Base-by-base conservation (phyloP, 2,113 vertebrate genomes). In the Aphelocoma coerulescens region DNA sequence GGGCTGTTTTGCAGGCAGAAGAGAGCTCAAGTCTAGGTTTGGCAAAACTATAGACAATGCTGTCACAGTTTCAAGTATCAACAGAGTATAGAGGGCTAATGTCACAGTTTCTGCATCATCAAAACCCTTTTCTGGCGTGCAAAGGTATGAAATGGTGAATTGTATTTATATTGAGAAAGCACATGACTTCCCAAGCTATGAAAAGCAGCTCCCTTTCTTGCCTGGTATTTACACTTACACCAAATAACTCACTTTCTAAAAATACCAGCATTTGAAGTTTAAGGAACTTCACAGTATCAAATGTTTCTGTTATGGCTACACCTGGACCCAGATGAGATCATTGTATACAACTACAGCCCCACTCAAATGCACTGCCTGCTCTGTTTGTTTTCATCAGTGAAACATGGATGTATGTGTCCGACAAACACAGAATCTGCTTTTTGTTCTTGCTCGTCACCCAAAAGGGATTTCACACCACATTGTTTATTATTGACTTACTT, bases 331-430 rank as follows among this genome's bases (percentile, higher is more conserved):
- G 51, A 84, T 95, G 93, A 95, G 88, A 71, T 95, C 85, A 86
- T 78, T 85, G 85, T 91, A 21, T 67, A 89, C 93, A 93, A 79
- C 94, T 94, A 62, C 89, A 76, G 37, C 86, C 75, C 8, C 44
- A 80, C 90, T 95, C 91, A 96, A 92, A 94, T 33, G 85, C 84
- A 21, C 71, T 18, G 39, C 65, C 93, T 62, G 68, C 55, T 88
- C 97, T 98, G 98, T 66, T 97, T 97, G 97, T 97, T 97, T 90
- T 98, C 97, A 96, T 76, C 61, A 52, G 37, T 28, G 69, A 80
- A 85, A 93, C 39, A 7, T 2, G 84, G 89, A 72, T 84, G 22
- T 68, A 49, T 51, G 74, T 7, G 48, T n/a, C 81, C 79, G 61
- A 79, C 91, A 96, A 80, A 93, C 65, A 52, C n/a, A 44, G 49